Conservation (phyloP, 92 coral and sea anemone species). For the Zoanthus solanderi region DNA sequence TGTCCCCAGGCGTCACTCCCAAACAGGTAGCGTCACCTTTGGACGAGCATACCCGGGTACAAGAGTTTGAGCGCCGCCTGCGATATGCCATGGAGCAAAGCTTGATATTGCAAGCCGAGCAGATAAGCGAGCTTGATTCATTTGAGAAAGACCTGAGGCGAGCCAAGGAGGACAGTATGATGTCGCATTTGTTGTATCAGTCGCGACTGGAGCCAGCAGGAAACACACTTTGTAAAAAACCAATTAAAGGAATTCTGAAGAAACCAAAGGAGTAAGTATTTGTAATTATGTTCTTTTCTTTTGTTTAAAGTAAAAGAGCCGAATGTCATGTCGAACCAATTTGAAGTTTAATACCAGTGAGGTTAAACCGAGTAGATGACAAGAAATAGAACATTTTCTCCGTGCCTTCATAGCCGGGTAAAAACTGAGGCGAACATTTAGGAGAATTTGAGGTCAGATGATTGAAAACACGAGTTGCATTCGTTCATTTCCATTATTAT, state of each 20-base stretch:
- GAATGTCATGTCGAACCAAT: too few species aligned
- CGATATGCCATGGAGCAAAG: conserved; percentile 99
- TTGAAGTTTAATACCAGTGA: too few species aligned
- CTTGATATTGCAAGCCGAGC: conserved; percentile 83
- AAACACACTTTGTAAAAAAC: conserved; percentile 52
- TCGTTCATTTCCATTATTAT: too few species aligned
- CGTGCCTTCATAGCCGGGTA: too few species aligned
- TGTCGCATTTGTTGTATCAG: conserved; percentile 65
- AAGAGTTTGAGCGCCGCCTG: conserved; percentile 92
- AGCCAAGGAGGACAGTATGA: conserved; percentile 74
- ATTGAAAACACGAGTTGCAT: too few species aligned
- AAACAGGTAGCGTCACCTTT: conserved; percentile 67
- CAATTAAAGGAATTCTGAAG: conserved; percentile 94
- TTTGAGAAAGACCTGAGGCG: conserved; percentile 83
- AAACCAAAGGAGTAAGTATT: conserved; percentile 63
- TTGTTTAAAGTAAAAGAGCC: too few species aligned
- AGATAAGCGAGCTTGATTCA: conserved; percentile 79
- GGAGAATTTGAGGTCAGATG: too few species aligned
- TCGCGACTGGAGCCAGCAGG: conserved; percentile 54
- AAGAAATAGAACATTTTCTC: too few species aligned
- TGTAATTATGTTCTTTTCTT: too few species aligned
- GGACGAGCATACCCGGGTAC: conserved; percentile 78
- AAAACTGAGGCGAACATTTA: too few species aligned
- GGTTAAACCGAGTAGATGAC: too few species aligned
- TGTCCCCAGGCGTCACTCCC: conserved; percentile 3